phyloP scores from a whole-genome alignment of 2,113 vertebrate species.

The Brachionichthys hirsutus region DNA sequence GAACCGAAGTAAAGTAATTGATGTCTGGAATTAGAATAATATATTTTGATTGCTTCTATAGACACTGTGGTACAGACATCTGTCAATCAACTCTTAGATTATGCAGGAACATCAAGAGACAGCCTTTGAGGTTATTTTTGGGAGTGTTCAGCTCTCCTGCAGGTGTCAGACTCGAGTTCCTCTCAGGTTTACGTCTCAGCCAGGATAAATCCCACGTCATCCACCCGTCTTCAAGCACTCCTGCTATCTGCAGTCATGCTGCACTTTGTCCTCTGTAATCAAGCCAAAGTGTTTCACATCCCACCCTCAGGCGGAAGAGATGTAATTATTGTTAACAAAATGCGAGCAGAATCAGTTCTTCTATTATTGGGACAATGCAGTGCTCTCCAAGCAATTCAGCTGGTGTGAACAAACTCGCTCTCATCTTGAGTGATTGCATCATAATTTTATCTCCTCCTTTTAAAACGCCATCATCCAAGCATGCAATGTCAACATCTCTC shows the following conservation, averaged over 20 bases:
- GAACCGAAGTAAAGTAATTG: conserved; percentile 11
- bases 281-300: neutral
- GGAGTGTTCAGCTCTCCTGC: neutral
- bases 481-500: conserved; percentile 6
- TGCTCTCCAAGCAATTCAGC: neutral
- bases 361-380: conserved; percentile 5
- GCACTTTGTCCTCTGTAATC: neutral
- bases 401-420: conserved; percentile 5
- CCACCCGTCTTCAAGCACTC: neutral
- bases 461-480: conserved; percentile 19
- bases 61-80: conserved; percentile 1
- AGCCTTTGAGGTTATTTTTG: neutral
- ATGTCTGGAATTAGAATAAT: conserved; percentile 21
- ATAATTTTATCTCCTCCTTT: conserved; percentile 3
- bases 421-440: conserved; percentile 19
- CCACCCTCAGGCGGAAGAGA: neutral
- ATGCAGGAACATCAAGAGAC: neutral
- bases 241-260: neutral
- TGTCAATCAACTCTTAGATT: conserved; percentile 37
- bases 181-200: neutral
- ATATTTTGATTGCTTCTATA: conserved; percentile 27
- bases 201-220: too few relatives aligned
- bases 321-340: neutral
- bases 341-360: conserved; percentile 18
- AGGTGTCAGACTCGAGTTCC: neutral